Evolutionary conservation across 2,888 invertebrate genomes (phyloP), one percentile per base, ranked within the genome.

Genomic region (Eurytoma adleriae): DNA sequence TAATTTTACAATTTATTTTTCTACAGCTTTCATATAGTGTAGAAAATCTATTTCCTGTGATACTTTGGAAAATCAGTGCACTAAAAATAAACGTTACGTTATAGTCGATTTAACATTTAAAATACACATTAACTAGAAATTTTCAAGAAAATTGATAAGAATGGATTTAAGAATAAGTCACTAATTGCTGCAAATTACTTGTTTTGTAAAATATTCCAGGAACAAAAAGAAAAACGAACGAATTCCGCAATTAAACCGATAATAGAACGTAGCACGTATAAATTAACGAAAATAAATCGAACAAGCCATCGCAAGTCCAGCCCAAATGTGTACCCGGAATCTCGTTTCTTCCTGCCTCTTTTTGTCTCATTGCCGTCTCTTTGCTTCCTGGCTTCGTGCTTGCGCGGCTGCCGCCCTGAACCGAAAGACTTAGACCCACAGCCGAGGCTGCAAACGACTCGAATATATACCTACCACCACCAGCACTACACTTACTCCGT

Each of bases 291-390:
- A 64, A 64, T 30, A 62, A 59, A 40, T 20, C 16, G n/a, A 66
- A 24, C 74, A 30, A 64, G 67, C 30, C 64, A 57, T 54, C 57
- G 50, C 48, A 70, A 76, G 62, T 80, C 67, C 75, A 77, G 76
- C 57, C 73, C 77, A 69, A 77, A 77, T 50, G 68, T 67, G 20
- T 24, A 80, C 27, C 61, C 68, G 69, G 61, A 73, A 72, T 48
- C 13, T 61, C 18, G 50, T 69, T 71, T 48, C 18, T 50, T 50
- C 18, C 56, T 10, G 30, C 57, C 16, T 76, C n/a, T 62, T 75
- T 74, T 62, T 62, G 18, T 68, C 48, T 7, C 14, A 12, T 24
- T 40, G 10, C 27, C 27, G 40, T n/a, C 71, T 56, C 27, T 56
- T 69, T 40, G 54, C 62, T 69, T 48, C 40, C 18, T 18, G 30